Evolutionary conservation across 1,140 invertebrate genomes (phyloP).

Genomic region (Pseudobourletiella spinata): DNA sequence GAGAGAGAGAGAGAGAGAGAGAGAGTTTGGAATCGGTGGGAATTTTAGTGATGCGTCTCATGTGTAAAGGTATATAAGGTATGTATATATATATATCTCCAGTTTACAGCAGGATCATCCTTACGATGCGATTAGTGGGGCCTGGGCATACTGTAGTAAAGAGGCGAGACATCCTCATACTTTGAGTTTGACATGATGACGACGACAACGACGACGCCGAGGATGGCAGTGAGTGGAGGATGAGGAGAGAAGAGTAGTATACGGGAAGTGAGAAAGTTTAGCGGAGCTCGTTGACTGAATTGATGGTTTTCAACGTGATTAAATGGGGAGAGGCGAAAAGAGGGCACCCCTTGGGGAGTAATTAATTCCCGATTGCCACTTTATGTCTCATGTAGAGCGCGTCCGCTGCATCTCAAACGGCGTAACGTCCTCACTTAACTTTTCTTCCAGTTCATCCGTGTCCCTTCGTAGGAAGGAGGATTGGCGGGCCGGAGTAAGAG

Average conservation of each 20-base stretch:
- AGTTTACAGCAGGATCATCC: not conserved
- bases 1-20: no score
- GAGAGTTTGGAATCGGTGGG: no score
- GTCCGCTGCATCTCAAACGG: not conserved
- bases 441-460: not conserved
- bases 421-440: not conserved
- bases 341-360: slow-evolving; percentile 23
- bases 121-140: not conserved
- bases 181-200: not conserved
- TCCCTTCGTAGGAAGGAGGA: not conserved
- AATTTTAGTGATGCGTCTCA: no score
- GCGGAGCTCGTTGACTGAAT: not conserved
- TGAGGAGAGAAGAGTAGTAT: no score
- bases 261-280: not conserved
- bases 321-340: slow-evolving; percentile 19
- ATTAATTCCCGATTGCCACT: slow-evolving; percentile 35
- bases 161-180: not conserved
- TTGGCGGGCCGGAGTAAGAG: not conserved
- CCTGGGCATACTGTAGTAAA: no score
- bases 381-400: slow-evolving; percentile 12
- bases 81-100: no score
- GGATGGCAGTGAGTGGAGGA: not conserved
- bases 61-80: no score
- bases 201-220: no score
- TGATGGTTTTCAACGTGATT: slow-evolving; percentile 15